phyloP scores from a whole-genome alignment of 2,797 vertebrate species.

The Tolypeutes matacus region DNA sequence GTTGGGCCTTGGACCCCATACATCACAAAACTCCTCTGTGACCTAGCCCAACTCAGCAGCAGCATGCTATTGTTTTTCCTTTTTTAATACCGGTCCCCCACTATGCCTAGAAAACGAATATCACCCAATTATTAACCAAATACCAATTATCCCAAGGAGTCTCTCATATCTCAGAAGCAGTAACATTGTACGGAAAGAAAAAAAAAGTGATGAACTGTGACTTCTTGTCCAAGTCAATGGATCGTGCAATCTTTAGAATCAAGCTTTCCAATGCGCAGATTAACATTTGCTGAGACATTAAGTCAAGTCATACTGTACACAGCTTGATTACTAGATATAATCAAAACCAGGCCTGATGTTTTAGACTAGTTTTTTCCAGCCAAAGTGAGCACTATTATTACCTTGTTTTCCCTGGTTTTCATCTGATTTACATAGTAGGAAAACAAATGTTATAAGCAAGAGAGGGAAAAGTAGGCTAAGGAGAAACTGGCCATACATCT shows the following conservation, averaged over 20 bases:
- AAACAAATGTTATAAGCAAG: constrained; percentile 84
- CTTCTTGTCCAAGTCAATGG: constrained; percentile 62
- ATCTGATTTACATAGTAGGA: constrained; percentile 79
- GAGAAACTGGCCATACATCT: constrained; percentile 79
- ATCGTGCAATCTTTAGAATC: constrained; percentile 70
- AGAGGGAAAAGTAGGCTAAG: constrained; percentile 80
- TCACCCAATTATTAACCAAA: constrained; percentile 61
- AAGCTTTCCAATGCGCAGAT: constrained; percentile 80
- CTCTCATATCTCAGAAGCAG: neutral
- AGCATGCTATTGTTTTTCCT: neutral
- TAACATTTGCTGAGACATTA: constrained; percentile 85
- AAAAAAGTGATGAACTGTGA: constrained; percentile 57
- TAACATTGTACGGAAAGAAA: neutral
- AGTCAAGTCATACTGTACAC: constrained; percentile 84
- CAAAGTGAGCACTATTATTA: constrained; percentile 78
- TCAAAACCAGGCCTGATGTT: constrained; percentile 86
- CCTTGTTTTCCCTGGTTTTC: constrained; percentile 86
- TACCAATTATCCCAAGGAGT: constrained; percentile 55
- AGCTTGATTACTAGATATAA: constrained; percentile 87
- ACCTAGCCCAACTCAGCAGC: neutral
- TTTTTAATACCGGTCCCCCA: constrained; percentile 11
- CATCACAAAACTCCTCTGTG: neutral
- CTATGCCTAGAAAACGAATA: constrained; percentile 65
- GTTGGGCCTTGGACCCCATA: neutral
- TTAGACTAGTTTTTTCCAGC: constrained; percentile 85